Evolutionary conservation across 2,888 invertebrate genomes (phyloP), one percentile per base, ranked within the genome.

Genomic region (Mermis nigrescens): DNA sequence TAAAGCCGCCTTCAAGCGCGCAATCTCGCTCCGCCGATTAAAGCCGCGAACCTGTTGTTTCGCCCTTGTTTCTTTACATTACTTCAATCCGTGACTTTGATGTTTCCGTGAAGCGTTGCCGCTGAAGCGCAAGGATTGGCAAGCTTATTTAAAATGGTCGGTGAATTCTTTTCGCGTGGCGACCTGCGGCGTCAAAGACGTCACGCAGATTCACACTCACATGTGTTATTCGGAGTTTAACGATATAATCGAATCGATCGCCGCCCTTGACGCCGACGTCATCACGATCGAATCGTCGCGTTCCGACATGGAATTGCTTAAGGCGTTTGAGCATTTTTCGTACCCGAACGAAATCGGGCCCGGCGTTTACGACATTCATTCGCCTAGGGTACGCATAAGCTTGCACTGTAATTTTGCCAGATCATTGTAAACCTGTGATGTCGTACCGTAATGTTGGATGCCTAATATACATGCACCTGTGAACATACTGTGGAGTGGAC

Each of bases 351-450:
- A 55, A 29, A 57, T 64, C 22, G 63, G 64, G 15, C 60, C 64
- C 15, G 64, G 64, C 15, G 60, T 63, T 15, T 62, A 65, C 28
- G 61, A 60, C 51, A 61, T 64, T 27, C 63, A 63, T 29, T 56
- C 58, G 24, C 62, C 64, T 19, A 31, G 46, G 3, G 38, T 38
- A 38, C 7, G 38, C 38, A 38, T n/a, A n/a, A n/a, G n/a, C n/a
- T n/a, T n/a, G n/a, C n/a, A n/a, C n/a, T n/a, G n/a, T n/a, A n/a
- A n/a, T n/a, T n/a, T n/a, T n/a, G n/a, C n/a, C n/a, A n/a, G n/a
- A n/a, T n/a, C n/a, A n/a, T n/a, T n/a, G n/a, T n/a, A n/a, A n/a
- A n/a, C n/a, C n/a, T n/a, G n/a, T n/a, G n/a, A n/a, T n/a, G n/a
- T n/a, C n/a, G n/a, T n/a, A n/a, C n/a, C n/a, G n/a, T n/a, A n/a